Evolutionary conservation across 2,888 invertebrate genomes (phyloP), one percentile per base, ranked within the genome.

Genomic region (Baccha elongata): DNA sequence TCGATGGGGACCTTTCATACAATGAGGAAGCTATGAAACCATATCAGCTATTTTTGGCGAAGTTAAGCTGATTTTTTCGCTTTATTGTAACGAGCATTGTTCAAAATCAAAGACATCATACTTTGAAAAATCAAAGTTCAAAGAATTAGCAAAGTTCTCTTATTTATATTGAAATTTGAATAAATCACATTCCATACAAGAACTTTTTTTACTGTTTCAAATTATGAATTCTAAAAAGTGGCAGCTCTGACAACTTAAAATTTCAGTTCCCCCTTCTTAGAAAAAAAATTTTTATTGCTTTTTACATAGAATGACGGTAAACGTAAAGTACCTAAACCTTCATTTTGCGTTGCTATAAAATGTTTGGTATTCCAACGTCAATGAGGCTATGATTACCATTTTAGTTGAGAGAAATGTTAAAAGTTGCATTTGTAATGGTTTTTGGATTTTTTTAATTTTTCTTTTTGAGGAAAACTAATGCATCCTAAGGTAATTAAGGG

Each of bases 331-430:
- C n/a, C n/a, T n/a, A n/a, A 17, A 44, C 48, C 35, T 35, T 21
- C 29, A 42, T 53, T 37, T 37, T 26, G 19, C n/a, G 55, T 5
- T 46, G 73, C 44, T 37, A 26, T 29, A 35, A 58, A 55, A 55
- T 74, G 55, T 65, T 21, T 48, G 58, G 65, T 50, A 42, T 55
- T 19, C 48, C 23, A 65, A 32, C 73, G 65, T 65, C 73, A 58
- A 58, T 35, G 58, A 48, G 58, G 40, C 65, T 48, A 74, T 65
- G 73, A 74, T 74, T 74, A 67, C 73, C 44, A 58, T 67, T 58
- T 65, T 26, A 58, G 65, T 65, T 32, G 19, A 42, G 29, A 35
- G 35, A 15, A 42, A 23, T 32, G 29, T 32, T 32, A 40, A 55
- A 64, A 55, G 46, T 19, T 53, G 46, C 73, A 64, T 65, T 73